Evolutionary conservation across 2,797 vertebrate genomes (phyloP).

Genomic region (Lophura swinhoii): DNA sequence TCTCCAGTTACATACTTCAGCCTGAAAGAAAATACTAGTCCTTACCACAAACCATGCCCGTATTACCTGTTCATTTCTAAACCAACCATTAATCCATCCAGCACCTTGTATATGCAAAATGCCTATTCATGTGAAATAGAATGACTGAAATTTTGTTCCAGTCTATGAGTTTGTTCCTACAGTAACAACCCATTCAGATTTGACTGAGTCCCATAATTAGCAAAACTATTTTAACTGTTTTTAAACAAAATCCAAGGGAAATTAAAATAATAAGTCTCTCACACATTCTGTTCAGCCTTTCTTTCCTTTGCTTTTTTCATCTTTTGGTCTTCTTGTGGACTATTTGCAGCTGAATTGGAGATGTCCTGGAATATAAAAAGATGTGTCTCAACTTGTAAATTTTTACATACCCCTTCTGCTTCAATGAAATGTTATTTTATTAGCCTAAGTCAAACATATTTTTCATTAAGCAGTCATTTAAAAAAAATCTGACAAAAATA

Average conservation of each 20-base stretch:
- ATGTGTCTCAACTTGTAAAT: not conserved
- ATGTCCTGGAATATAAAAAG: slow-evolving; percentile 38
- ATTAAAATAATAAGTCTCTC: not conserved
- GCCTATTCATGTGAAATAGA: not conserved
- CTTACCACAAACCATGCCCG: not conserved
- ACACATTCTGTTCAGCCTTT: slow-evolving; percentile 47
- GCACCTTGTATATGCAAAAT: not conserved
- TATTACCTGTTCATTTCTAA: not conserved
- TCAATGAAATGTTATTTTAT: not conserved
- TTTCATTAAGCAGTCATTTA: not conserved
- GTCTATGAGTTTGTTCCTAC: not conserved
- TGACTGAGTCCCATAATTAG: not conserved
- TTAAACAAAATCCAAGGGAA: not conserved
- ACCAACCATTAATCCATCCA: not conserved
- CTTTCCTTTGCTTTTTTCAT: not conserved
- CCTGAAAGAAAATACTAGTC: not conserved
- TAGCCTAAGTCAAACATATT: not conserved
- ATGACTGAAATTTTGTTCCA: not conserved
- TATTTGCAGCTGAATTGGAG: not conserved
- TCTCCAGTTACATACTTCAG: not conserved
- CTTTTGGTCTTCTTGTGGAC: not conserved
- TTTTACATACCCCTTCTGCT: not conserved
- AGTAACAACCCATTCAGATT: not conserved
- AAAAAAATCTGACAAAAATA: not conserved
- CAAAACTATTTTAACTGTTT: not conserved